Conservation (phyloP, 1,140 invertebrate species). For the Matsumurasca onukii region DNA sequence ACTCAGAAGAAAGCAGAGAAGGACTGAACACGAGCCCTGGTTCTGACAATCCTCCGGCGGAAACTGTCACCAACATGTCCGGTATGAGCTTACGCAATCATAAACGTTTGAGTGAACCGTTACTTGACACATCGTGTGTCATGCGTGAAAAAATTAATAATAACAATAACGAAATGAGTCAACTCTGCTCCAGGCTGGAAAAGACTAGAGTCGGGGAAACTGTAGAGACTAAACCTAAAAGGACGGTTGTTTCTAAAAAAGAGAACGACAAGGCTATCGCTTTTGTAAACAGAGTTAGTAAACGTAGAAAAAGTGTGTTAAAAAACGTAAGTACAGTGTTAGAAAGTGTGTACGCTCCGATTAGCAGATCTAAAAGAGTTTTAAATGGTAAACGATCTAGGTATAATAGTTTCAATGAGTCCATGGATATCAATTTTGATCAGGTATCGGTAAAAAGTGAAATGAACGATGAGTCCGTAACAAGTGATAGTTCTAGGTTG, state of each 20-base stretch:
- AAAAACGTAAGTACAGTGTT: slow-evolving; percentile 11
- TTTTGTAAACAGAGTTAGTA: slow-evolving; percentile 17
- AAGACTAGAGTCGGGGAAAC: slow-evolving; percentile 8
- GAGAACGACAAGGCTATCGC: slow-evolving; percentile 34
- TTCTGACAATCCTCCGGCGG: not conserved
- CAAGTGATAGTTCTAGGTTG: too few relatives aligned
- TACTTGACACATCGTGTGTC: slow-evolving; percentile 43
- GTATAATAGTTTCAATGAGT: slow-evolving; percentile 1
- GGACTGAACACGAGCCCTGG: not conserved
- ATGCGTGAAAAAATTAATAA: slow-evolving; percentile 37
- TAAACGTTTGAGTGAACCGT: slow-evolving; percentile 54
- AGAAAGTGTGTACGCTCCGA: slow-evolving; percentile 3
- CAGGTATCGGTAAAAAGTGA: slow-evolving; percentile 5
- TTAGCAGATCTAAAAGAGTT: slow-evolving; percentile 10
- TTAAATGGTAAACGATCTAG: not conserved
- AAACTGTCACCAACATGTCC: slow-evolving; percentile 35
- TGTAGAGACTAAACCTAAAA: slow-evolving; percentile 24
- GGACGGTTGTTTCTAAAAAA: slow-evolving; percentile 34
- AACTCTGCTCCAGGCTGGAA: not conserved
- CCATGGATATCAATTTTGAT: not conserved
- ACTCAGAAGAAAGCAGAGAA: not conserved
- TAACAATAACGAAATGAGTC: slow-evolving; percentile 31
- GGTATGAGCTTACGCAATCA: slow-evolving; percentile 62
- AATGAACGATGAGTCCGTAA: not conserved
- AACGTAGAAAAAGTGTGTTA: slow-evolving; percentile 28